A percentile compares a stretch with the other conserved stretches of the same genome.
Conservation (phyloP, 2,797 vertebrate species). For the Sphaeramia orbicularis region DNA sequence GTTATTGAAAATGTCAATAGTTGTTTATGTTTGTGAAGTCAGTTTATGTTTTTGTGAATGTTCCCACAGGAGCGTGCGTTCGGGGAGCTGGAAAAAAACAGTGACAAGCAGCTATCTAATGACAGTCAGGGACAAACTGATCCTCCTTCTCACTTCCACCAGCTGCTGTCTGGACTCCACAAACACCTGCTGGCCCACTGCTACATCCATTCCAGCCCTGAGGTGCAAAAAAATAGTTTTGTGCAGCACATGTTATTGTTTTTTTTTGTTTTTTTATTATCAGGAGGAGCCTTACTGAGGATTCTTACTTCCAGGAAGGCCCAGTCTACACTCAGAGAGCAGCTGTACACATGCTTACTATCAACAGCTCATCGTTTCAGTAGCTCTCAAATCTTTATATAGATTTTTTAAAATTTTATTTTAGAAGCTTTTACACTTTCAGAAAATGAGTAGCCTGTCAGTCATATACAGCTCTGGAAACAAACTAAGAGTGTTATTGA, state of each 20-base stretch:
- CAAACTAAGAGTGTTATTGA: too few relatives aligned
- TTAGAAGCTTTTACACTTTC: too few relatives aligned
- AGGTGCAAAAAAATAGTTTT: conserved; percentile 68
- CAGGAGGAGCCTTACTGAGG: too few relatives aligned
- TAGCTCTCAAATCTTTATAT: too few relatives aligned
- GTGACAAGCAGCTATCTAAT: conserved; percentile 85
- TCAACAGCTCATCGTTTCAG: too few relatives aligned
- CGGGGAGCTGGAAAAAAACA: conserved; percentile 90
- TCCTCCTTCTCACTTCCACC: conserved; percentile 87
- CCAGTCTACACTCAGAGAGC: too few relatives aligned
- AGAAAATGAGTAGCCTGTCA: too few relatives aligned
- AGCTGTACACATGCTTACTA: too few relatives aligned
- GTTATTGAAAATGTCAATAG: background rate
- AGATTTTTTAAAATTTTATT: too few relatives aligned
- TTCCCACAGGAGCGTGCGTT: conserved; percentile 84
- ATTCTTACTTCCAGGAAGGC: too few relatives aligned
- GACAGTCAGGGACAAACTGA: conserved; percentile 81
- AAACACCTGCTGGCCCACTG: conserved; percentile 88
- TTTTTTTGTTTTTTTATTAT: too few relatives aligned
- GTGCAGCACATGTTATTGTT: background rate
- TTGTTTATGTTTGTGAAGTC: background rate
- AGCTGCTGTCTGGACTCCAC: conserved; percentile 86
- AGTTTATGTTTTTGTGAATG: conserved; percentile 5
- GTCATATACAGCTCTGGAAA: too few relatives aligned
- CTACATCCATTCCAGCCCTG: conserved; percentile 79